phyloP scores from a whole-genome alignment of 2,113 vertebrate genomes.

The Ramphastos sulfuratus region DNA sequence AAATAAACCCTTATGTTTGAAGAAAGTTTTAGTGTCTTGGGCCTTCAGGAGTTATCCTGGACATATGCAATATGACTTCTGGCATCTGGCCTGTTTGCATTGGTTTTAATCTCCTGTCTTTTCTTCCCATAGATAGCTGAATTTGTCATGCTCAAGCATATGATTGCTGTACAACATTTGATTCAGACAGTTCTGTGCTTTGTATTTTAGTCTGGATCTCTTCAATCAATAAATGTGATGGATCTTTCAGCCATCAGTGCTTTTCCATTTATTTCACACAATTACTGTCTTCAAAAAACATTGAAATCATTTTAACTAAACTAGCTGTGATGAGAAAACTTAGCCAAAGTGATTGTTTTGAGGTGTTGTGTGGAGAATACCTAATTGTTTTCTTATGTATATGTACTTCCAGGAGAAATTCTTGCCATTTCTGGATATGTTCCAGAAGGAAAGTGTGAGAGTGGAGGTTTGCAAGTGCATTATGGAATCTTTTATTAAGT shows the following conservation, averaged over 20 bases:
- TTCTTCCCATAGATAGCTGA: background rate
- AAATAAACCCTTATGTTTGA: background rate
- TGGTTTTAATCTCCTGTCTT: background rate
- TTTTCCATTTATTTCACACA: background rate
- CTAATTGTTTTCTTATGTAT: background rate
- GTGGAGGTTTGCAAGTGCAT: constrained; percentile 96
- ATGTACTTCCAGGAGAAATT: constrained; percentile 89
- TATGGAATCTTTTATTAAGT: constrained; percentile 98
- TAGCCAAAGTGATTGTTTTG: background rate
- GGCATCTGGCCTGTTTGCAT: background rate
- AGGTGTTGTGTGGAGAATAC: background rate
- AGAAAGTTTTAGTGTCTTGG: background rate
- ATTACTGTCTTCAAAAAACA: background rate
- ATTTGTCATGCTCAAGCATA: background rate
- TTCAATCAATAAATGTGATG: background rate
- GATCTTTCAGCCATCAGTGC: background rate
- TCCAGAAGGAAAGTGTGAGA: constrained; percentile 95
- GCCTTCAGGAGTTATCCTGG: background rate
- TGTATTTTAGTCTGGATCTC: background rate
- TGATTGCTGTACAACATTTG: background rate
- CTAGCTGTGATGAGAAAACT: background rate
- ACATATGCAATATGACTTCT: background rate
- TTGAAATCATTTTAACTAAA: background rate
- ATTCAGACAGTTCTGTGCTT: background rate
- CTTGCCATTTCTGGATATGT: constrained; percentile 97